Evolutionary conservation across 1,140 invertebrate genomes (phyloP).

Genomic region (Drosophila sturtevanti): DNA sequence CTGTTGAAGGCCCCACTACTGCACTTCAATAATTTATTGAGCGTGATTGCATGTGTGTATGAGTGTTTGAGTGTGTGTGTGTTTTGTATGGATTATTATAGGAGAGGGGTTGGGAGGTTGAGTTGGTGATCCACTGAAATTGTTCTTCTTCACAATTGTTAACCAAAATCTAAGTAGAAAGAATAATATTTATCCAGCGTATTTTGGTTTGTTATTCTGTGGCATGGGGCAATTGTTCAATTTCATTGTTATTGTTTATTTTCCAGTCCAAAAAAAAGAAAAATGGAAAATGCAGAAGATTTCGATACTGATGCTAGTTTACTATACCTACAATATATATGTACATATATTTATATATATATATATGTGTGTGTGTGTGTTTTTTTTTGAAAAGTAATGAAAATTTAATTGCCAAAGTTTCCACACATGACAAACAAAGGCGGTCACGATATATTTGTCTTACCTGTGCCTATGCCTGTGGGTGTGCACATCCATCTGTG

Average conservation of each 20-base stretch:
- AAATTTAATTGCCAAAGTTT: constrained; percentile 58
- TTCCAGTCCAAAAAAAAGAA: constrained; percentile 52
- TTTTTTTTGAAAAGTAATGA: constrained; percentile 33
- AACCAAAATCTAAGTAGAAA: constrained; percentile 67
- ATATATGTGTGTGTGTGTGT: too few species aligned
- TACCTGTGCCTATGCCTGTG: constrained; percentile 9
- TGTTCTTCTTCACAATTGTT: constrained; percentile 38
- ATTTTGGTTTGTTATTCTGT: constrained; percentile 61
- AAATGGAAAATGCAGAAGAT: constrained; percentile 30
- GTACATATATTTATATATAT: constrained; percentile 26
- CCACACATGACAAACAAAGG: constrained; percentile 13
- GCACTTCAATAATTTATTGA: constrained; percentile 75
- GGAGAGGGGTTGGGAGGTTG: neutral
- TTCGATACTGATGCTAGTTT: neutral
- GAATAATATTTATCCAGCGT: constrained; percentile 72
- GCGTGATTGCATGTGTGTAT: constrained; percentile 46
- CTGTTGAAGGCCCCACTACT: constrained; percentile 38
- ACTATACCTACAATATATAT: too few species aligned
- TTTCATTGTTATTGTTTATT: constrained; percentile 70
- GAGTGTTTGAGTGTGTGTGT: constrained; percentile 16
- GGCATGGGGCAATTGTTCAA: constrained; percentile 45
- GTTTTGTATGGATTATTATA: neutral
- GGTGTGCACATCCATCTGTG: neutral
- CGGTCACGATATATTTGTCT: constrained; percentile 6
- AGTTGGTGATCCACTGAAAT: neutral